These are phyloP conservation scores for Thalassoma bifasciatum DNA, from an alignment of 2,113 vertebrate genomes.

Conservation along the genomic window DNA sequence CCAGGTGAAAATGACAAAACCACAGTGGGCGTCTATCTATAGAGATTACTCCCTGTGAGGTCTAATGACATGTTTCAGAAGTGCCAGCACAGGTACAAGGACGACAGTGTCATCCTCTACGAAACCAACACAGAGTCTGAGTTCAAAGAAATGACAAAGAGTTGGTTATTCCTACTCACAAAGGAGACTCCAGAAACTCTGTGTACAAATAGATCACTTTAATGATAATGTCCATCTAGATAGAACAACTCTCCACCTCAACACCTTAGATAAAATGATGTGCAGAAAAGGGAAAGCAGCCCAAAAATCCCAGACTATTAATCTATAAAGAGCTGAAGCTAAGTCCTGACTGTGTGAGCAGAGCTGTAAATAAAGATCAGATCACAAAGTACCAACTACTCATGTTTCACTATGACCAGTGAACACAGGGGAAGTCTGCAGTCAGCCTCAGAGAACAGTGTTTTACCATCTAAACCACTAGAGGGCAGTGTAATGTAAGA, in stretches of 20 bases:
- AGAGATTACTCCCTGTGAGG: not conserved
- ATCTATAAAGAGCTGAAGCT: not conserved
- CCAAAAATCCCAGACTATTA: not conserved
- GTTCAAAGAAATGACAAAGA: no score
- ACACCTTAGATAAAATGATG: no score
- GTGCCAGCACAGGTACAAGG: no score
- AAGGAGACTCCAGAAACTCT: no score
- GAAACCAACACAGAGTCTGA: no score
- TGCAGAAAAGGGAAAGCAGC: not conserved
- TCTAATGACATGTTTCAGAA: not conserved
- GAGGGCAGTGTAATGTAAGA: conserved; percentile 52
- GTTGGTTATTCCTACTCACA: no score
- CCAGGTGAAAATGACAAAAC: conserved; percentile 41
- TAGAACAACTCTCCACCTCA: no score
- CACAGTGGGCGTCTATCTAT: conserved; percentile 20
- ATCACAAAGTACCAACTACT: not conserved
- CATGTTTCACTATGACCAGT: not conserved
- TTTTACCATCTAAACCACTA: conserved; percentile 47
- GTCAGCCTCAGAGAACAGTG: not conserved
- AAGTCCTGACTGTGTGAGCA: not conserved
- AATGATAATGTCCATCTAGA: no score
- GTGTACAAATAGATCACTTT: no score
- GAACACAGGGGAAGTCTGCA: not conserved
- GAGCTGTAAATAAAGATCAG: not conserved
- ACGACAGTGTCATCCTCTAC: no score